These are phyloP conservation scores for Dreissena polymorpha DNA, from an alignment of 1,140 invertebrate genomes.

Conservation along the genomic window DNA sequence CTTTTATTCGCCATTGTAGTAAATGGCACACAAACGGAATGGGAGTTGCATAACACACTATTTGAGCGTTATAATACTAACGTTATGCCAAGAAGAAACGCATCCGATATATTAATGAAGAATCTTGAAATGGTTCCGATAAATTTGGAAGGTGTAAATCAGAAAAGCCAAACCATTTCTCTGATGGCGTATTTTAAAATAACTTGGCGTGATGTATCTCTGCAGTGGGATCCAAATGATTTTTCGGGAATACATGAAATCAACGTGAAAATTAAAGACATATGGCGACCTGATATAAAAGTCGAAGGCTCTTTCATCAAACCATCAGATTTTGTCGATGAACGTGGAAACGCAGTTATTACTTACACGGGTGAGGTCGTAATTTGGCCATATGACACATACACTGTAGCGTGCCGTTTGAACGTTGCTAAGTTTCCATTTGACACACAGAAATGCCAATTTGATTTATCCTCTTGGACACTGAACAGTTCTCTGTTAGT, in stretches of 20 bases:
- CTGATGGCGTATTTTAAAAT: conserved; percentile 26
- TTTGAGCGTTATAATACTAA: conserved; percentile 31
- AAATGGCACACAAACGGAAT: not conserved
- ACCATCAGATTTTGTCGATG: conserved; percentile 29
- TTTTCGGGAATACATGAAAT: conserved; percentile 12
- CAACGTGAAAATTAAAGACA: conserved; percentile 22
- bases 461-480: conserved; percentile 98
- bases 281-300: conserved; percentile 29
- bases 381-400: conserved; percentile 42
- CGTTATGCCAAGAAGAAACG: conserved; percentile 15
- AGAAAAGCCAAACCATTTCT: conserved; percentile 31
- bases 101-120: not conserved
- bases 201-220: conserved; percentile 31
- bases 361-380: conserved; percentile 12
- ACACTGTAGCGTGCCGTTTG: conserved; percentile 80
- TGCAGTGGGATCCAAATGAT: conserved; percentile 6
- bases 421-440: conserved; percentile 88
- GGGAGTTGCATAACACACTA: not conserved
- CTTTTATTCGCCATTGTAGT: no score
- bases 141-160: conserved; percentile 29
- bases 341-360: conserved; percentile 1
- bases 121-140: conserved; percentile 25
- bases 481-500: conserved; percentile 80
- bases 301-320: conserved; percentile 15
- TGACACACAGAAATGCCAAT: conserved; percentile 95